Conservation (phyloP, 2,113 vertebrate species). For the Pseudorasbora parva region DNA sequence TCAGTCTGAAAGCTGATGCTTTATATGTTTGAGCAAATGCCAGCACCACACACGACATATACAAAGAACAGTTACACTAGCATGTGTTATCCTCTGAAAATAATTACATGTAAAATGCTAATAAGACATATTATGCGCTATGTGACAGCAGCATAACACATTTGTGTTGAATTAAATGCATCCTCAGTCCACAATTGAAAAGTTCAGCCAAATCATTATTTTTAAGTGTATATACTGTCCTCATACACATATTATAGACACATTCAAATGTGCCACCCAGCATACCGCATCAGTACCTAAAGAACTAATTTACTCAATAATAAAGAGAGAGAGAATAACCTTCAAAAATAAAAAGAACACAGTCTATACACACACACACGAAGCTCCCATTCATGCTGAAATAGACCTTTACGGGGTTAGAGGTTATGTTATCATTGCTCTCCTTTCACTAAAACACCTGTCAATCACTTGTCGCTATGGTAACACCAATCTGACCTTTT, state of each 20-base stretch:
- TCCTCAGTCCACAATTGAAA: background rate
- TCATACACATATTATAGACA: background rate
- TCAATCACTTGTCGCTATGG: conserved; percentile 38
- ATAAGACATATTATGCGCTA: background rate
- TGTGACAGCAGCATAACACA: background rate
- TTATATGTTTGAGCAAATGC: background rate
- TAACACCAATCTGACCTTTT: conserved; percentile 40
- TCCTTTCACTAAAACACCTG: conserved; percentile 40
- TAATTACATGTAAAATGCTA: background rate
- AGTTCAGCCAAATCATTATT: background rate
- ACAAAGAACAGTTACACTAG: background rate
- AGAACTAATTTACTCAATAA: background rate
- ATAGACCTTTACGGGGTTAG: conserved; percentile 45
- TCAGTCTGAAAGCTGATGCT: background rate
- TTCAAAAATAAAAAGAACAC: conserved; percentile 9
- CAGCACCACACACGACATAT: background rate
- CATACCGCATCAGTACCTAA: background rate
- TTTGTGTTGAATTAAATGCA: background rate
- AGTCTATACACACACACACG: conserved; percentile 16
- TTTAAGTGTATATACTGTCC: background rate
- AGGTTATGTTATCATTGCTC: conserved; percentile 30
- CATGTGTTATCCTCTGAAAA: background rate
- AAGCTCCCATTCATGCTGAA: conserved; percentile 5
- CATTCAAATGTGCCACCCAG: background rate
- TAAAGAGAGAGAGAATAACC: conserved; percentile 1